phyloP scores from a whole-genome alignment of 2,888 invertebrate species.

The Sinelater perroti region DNA sequence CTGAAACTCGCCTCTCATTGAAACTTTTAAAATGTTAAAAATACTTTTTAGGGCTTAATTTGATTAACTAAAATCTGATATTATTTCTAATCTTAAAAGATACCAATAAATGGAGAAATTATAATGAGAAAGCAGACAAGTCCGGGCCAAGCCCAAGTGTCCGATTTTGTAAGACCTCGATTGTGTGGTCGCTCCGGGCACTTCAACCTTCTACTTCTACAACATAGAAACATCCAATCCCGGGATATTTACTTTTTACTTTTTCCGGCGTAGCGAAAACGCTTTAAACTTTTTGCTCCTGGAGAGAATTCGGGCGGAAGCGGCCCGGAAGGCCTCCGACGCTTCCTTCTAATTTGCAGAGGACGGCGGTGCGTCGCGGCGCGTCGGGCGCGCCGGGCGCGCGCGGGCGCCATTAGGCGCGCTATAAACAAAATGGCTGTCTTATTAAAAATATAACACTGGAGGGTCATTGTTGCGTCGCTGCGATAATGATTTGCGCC shows the following conservation, averaged over 20 bases:
- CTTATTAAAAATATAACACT: conserved; percentile 50
- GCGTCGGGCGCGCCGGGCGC: no score
- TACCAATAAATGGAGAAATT: no score
- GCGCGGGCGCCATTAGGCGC: conserved; percentile 13
- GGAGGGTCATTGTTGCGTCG: conserved; percentile 45
- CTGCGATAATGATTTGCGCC: conserved; percentile 38
- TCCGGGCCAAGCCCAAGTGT: conserved; percentile 30
- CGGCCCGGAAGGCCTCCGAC: no score
- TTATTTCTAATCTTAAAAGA: no score
- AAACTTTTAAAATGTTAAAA: no score
- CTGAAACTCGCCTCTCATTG: no score
- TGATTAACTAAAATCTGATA: no score
- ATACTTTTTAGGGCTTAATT: no score
- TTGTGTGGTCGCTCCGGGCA: conserved; percentile 36
- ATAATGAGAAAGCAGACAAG: conserved; percentile 2
- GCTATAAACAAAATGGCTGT: conserved; percentile 50
- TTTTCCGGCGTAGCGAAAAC: conserved; percentile 29
- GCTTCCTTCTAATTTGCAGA: no score
- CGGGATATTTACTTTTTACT: conserved; percentile 35
- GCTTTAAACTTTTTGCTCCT: conserved; percentile 27
- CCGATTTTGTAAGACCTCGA: conserved; percentile 33
- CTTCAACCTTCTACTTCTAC: conserved; percentile 34
- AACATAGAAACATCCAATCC: conserved; percentile 39
- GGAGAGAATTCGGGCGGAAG: no score
- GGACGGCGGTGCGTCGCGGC: no score